Conservation (phyloP, 2,888 invertebrate species). For the Meliscaeva auricollis region DNA sequence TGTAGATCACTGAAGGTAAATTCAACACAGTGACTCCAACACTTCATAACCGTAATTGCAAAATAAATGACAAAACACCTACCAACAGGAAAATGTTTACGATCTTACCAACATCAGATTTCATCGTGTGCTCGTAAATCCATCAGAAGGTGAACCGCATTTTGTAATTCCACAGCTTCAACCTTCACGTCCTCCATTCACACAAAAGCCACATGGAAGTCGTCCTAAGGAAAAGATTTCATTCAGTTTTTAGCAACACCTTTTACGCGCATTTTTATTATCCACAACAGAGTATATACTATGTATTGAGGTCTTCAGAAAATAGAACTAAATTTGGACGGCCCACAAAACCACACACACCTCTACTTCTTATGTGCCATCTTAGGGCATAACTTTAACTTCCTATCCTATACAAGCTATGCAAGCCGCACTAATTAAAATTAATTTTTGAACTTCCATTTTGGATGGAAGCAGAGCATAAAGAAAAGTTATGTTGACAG, state of each 20-base stretch:
- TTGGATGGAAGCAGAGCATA: conserved; percentile 24
- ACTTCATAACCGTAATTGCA: conserved; percentile 30
- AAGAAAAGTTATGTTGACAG: conserved; percentile 45
- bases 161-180: conserved; percentile 63
- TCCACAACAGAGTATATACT: conserved; percentile 44
- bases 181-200: conserved; percentile 53
- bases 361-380: conserved; percentile 53
- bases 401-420: conserved; percentile 38
- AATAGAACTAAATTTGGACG: conserved; percentile 62
- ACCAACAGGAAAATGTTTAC: conserved; percentile 45
- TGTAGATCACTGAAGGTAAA: too few relatives aligned
- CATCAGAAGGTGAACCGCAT: conserved; percentile 69
- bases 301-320: background rate
- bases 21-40: background rate
- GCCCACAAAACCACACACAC: conserved; percentile 72
- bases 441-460: conserved; percentile 56
- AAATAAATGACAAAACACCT: conserved; percentile 65
- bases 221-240: conserved; percentile 48
- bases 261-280: conserved; percentile 56
- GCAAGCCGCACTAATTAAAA: conserved; percentile 72
- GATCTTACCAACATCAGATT: conserved; percentile 59
- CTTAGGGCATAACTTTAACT: background rate
- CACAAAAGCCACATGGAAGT: conserved; percentile 7
- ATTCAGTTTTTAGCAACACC: conserved; percentile 65
- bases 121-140: conserved; percentile 69